Percentiles rank a stretch among this genome's conserved stretches.
Conservation (phyloP, 1,140 invertebrate genomes). For the Pygmarrhopalites habei region DNA sequence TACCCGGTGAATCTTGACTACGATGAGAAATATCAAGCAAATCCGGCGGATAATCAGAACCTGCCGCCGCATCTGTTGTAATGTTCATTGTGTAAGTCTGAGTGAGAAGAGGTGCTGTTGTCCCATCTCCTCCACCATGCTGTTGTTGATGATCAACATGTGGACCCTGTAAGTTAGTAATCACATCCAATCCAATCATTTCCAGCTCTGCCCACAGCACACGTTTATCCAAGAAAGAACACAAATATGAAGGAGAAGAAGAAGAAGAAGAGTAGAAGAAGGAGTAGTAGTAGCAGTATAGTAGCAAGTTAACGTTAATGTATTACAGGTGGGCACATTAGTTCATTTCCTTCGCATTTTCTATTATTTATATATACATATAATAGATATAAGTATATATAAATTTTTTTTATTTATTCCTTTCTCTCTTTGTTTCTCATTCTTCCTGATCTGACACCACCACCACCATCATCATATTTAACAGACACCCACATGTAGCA, state of each 20-base stretch:
- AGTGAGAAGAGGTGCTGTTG: constrained; percentile 47
- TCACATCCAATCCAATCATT: constrained; percentile 23
- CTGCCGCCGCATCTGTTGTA: background rate
- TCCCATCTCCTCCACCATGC: constrained; percentile 10
- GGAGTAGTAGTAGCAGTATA: background rate
- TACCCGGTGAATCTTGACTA: constrained; percentile 58
- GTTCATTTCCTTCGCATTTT: too few species aligned
- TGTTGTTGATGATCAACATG: constrained; percentile 49
- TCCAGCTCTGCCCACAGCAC: background rate
- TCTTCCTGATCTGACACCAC: too few species aligned
- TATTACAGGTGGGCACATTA: too few species aligned
- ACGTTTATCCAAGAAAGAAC: background rate
- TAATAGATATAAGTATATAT: too few species aligned
- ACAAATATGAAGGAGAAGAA: constrained; percentile 4
- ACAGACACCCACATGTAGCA: too few species aligned
- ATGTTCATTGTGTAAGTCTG: background rate
- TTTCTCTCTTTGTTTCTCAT: too few species aligned
- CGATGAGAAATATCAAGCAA: constrained; percentile 66
- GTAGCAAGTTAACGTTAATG: too few species aligned
- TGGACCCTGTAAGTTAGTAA: constrained; percentile 40
- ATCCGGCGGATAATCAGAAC: constrained; percentile 60
- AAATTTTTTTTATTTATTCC: too few species aligned
- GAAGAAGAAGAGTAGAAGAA: constrained; percentile 9
- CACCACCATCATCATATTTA: too few species aligned
- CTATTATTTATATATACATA: too few species aligned